Conservation (phyloP, 2,113 vertebrate species). For the Hipposideros armiger region DNA sequence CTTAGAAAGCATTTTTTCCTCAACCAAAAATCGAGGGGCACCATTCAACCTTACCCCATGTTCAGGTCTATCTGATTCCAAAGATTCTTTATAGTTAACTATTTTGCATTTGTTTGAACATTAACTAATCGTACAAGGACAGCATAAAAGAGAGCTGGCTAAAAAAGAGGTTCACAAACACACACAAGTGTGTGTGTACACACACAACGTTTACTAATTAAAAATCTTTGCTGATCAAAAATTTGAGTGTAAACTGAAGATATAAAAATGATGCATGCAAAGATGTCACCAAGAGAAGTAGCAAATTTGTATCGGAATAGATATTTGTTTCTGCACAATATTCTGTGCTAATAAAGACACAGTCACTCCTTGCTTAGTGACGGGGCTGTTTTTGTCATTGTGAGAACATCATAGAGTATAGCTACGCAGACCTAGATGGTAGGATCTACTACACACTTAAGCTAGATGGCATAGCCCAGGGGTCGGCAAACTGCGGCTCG, state of each 20-base stretch:
- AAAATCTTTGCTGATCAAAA: background rate
- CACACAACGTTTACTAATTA: background rate
- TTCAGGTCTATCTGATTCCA: background rate
- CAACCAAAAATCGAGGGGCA: background rate
- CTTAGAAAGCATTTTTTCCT: background rate
- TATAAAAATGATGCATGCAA: background rate
- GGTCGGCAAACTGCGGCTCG: no score
- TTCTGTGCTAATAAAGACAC: background rate
- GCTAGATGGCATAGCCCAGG: background rate
- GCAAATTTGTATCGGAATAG: background rate
- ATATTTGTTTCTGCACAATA: background rate
- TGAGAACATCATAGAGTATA: no score
- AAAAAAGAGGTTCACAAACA: background rate
- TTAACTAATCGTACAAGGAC: background rate
- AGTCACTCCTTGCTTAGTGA: background rate
- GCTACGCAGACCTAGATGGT: no score
- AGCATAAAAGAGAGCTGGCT: background rate
- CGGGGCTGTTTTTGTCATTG: background rate
- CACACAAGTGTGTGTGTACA: background rate
- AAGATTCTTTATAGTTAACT: background rate
- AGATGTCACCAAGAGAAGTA: background rate
- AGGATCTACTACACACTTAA: no score
- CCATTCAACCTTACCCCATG: background rate
- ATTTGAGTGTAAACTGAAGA: background rate
- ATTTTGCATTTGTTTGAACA: background rate